Evolutionary conservation across 2,797 vertebrate species (phyloP).

Genomic region (Sciurus carolinensis): DNA sequence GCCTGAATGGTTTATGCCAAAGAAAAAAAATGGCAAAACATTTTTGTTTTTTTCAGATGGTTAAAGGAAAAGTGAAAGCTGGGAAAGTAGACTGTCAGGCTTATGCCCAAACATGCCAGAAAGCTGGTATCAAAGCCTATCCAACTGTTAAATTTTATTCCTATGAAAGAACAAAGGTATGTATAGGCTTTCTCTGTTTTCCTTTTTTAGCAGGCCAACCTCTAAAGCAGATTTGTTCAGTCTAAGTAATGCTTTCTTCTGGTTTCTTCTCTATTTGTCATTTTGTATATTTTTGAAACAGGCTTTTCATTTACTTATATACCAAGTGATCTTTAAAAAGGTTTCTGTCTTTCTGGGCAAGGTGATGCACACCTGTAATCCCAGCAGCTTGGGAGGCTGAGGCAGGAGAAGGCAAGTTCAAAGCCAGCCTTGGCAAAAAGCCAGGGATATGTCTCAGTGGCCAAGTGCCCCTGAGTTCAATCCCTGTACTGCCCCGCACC

Average conservation of each 20-base stretch:
- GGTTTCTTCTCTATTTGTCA: neutral
- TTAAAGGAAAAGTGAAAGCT: conserved; percentile 95
- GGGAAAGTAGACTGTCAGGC: conserved; percentile 98
- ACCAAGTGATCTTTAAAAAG: neutral
- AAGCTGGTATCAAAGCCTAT: conserved; percentile 94
- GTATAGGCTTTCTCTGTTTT: neutral
- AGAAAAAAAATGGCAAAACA: conserved; percentile 52
- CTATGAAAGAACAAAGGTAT: conserved; percentile 92
- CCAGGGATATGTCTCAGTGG: too few relatives aligned
- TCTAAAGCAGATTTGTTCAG: neutral
- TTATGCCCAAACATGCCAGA: conserved; percentile 93
- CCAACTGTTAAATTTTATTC: conserved; percentile 96
- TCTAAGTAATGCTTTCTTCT: neutral
- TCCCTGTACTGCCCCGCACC: too few relatives aligned
- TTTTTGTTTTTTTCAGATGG: conserved; percentile 87
- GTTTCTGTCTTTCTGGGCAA: conserved; percentile 23
- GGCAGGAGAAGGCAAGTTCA: too few relatives aligned
- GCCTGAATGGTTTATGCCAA: conserved; percentile 51
- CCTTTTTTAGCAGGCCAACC: neutral
- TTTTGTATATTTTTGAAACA: neutral
- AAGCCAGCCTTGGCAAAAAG: too few relatives aligned
- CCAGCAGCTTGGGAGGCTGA: too few relatives aligned
- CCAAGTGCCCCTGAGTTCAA: too few relatives aligned
- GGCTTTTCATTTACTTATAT: neutral
- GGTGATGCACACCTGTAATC: too few relatives aligned